Percentiles rank a stretch among this genome's conserved stretches.
Conservation (phyloP, 2,113 vertebrate species). For the Tursiops truncatus region DNA sequence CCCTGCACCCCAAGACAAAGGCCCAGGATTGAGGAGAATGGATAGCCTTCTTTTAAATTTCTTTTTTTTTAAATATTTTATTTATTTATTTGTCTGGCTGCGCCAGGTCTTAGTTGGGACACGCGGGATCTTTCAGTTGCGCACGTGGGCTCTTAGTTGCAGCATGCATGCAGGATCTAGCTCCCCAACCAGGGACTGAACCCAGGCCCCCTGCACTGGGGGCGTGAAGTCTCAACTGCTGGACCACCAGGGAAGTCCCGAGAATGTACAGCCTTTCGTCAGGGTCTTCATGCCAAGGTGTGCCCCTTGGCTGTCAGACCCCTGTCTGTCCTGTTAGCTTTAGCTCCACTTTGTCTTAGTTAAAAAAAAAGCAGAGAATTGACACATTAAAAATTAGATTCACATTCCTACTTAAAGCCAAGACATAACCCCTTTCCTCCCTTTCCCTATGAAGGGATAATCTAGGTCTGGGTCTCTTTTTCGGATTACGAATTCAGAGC, state of each 20-base stretch:
- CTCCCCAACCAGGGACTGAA: no score
- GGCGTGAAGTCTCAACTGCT: no score
- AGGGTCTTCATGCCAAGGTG: background rate
- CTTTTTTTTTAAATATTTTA: no score
- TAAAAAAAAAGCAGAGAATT: background rate
- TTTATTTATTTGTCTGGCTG: no score
- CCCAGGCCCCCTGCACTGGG: no score
- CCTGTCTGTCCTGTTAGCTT: background rate
- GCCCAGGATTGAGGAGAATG: background rate
- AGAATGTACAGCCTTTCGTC: background rate
- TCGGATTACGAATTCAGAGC: background rate
- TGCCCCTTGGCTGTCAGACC: background rate
- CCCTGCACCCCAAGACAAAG: background rate
- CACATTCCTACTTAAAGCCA: background rate
- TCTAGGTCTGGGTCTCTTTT: background rate
- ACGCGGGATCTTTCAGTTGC: no score
- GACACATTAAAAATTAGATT: background rate
- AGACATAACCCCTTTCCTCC: background rate
- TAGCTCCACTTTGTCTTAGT: background rate
- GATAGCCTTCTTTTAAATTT: background rate
- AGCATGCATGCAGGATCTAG: no score
- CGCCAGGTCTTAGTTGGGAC: no score
- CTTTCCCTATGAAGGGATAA: background rate
- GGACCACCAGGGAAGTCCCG: no score
- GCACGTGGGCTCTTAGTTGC: fast-evolving